These are phyloP conservation scores for Drosophila leonis DNA, from an alignment of 2,888 invertebrate genomes.

Conservation along the genomic window DNA sequence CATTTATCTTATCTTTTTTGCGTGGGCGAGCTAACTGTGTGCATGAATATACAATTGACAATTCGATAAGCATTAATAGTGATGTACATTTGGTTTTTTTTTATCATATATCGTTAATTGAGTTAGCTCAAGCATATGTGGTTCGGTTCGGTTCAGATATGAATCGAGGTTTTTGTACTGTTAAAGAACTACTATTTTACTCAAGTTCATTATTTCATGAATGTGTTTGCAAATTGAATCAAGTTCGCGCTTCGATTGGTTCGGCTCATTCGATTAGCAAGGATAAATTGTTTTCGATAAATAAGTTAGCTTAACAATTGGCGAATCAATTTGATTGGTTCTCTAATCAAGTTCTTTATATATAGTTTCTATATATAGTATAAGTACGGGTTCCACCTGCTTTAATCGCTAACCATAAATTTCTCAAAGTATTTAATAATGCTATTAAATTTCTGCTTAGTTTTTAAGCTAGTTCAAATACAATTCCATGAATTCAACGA, in stretches of 20 bases:
- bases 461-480: neutral
- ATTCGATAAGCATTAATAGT: neutral
- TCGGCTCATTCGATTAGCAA: neutral
- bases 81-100: neutral
- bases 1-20: constrained; percentile 24
- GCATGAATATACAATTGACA: neutral
- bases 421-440: neutral
- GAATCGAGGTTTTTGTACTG: neutral
- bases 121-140: neutral
- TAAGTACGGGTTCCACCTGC: neutral
- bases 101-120: neutral
- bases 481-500: neutral
- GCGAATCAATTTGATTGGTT: neutral
- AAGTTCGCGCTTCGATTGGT: neutral
- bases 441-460: neutral
- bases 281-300: neutral
- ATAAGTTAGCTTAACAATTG: neutral
- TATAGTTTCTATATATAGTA: neutral
- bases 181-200: neutral
- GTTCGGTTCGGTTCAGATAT: neutral
- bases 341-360: neutral
- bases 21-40: neutral
- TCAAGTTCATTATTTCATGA: neutral
- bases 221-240: neutral
- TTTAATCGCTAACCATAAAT: neutral